phyloP scores from a whole-genome alignment of 2,888 invertebrate species.

The Eupsilia transversa region DNA sequence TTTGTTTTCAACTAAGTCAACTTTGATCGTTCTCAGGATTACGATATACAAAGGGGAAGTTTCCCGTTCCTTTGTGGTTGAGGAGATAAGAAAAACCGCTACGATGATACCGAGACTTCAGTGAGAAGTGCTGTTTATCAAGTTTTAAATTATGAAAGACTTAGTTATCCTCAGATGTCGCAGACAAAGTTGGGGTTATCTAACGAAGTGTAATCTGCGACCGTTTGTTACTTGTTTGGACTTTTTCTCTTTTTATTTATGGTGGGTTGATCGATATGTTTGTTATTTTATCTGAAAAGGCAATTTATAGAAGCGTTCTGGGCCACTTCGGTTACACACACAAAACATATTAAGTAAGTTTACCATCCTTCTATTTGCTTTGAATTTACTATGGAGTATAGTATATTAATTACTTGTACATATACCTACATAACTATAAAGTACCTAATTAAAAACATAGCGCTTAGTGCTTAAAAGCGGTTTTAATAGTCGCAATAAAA shows the following conservation, averaged over 20 bases:
- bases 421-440: not conserved
- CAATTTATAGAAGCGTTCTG: not conserved
- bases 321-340: not conserved
- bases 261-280: not conserved
- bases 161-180: constrained; percentile 34
- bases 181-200: constrained; percentile 38
- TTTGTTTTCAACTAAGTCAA: constrained; percentile 70
- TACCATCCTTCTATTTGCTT: not conserved
- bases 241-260: constrained; percentile 1
- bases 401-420: too few species aligned
- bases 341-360: not conserved
- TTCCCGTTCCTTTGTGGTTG: constrained; percentile 59
- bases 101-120: constrained; percentile 55
- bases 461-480: constrained; percentile 5
- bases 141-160: constrained; percentile 63
- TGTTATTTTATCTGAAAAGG: not conserved
- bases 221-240: constrained; percentile 8
- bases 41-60: constrained; percentile 66
- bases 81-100: constrained; percentile 65
- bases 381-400: not conserved
- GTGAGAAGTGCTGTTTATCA: constrained; percentile 57
- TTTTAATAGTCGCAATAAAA: constrained; percentile 33
- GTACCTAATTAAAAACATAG: constrained; percentile 26
- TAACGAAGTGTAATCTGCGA: constrained; percentile 27
- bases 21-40: constrained; percentile 69